Percentiles rank a stretch among this genome's conserved stretches.
Evolutionary conservation across 1,140 invertebrate genomes (phyloP).

Genomic region (Drosophila grimshawi): DNA sequence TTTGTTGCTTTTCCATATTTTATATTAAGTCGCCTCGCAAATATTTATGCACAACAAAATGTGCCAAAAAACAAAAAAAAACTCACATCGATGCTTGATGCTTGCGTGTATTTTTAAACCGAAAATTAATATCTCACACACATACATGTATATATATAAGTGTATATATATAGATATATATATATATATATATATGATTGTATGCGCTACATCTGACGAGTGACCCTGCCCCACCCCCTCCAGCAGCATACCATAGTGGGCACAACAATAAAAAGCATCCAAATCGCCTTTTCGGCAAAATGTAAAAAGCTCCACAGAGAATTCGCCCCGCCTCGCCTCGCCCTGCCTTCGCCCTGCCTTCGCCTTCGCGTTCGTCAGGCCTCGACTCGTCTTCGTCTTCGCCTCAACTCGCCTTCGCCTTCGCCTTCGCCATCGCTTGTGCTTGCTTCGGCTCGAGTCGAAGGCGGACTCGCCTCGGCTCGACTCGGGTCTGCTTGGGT

Average conservation of each 20-base stretch:
- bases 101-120: conserved; percentile 63
- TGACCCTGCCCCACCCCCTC: neutral
- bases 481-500: neutral
- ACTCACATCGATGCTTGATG: conserved; percentile 5
- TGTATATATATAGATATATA: neutral
- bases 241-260: neutral
- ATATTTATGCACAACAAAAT: conserved; percentile 55
- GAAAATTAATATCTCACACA: conserved; percentile 29
- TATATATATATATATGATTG: conserved; percentile 7
- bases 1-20: conserved; percentile 59
- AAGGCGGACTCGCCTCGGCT: neutral
- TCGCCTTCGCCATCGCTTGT: too few relatives aligned
- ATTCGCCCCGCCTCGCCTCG: conserved; percentile 5
- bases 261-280: conserved; percentile 8
- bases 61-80: conserved; percentile 11
- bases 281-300: conserved; percentile 15
- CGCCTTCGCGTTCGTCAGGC: too few relatives aligned
- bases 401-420: too few relatives aligned
- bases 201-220: neutral
- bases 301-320: conserved; percentile 54
- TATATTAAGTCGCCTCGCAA: conserved; percentile 62
- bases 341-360: too few relatives aligned
- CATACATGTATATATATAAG: too few relatives aligned
- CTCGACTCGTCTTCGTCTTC: too few relatives aligned
- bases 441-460: too few relatives aligned